Evolutionary conservation across 2,113 vertebrate species (phyloP).

Genomic region (Nothocercus julius): DNA sequence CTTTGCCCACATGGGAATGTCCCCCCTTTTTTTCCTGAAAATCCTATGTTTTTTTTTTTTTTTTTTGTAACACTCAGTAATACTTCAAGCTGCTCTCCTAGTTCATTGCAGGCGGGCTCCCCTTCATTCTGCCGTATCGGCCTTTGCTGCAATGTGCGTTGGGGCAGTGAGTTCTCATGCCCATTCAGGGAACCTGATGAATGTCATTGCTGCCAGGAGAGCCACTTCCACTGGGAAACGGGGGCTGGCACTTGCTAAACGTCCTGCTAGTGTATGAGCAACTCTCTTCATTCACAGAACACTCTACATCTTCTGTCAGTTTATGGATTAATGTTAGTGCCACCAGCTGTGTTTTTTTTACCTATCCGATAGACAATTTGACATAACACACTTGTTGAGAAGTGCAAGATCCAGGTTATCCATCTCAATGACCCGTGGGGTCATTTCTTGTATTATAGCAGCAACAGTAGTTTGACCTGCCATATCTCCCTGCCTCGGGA

Average conservation of each 20-base stretch:
- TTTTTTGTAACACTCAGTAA: not conserved
- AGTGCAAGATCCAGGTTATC: not conserved
- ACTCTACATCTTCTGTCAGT: not conserved
- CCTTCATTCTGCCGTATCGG: not conserved
- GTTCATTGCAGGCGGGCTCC: not conserved
- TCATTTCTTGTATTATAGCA: not conserved
- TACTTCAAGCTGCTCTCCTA: not conserved
- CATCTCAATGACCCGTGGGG: not conserved
- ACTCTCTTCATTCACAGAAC: not conserved
- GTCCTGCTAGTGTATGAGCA: not conserved
- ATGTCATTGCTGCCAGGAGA: not conserved
- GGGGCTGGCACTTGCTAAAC: not conserved
- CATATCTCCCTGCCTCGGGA: not conserved
- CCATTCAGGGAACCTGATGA: not conserved
- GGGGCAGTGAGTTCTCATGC: not conserved
- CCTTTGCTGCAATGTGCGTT: not conserved
- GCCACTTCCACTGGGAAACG: not conserved
- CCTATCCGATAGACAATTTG: not conserved
- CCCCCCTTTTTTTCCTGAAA: not conserved
- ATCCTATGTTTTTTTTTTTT: too few species aligned
- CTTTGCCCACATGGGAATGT: not conserved
- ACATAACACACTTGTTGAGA: not conserved
- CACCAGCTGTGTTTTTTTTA: not conserved
- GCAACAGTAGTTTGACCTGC: not conserved
- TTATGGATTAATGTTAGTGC: not conserved